These are phyloP conservation scores for Venustaconcha ellipsiformis DNA, from an alignment of 1,140 invertebrate species.

Conservation along the genomic window DNA sequence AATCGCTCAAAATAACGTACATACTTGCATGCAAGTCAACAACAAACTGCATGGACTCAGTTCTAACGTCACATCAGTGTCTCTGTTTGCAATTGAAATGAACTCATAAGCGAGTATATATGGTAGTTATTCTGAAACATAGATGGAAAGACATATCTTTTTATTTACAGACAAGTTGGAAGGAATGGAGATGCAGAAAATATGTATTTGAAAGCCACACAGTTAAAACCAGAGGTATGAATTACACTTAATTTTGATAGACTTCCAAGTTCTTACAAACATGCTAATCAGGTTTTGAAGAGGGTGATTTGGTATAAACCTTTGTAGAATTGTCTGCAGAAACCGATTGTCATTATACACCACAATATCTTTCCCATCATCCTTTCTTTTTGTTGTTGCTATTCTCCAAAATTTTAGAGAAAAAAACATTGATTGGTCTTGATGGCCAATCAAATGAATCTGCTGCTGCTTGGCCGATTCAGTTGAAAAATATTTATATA, in stretches of 20 bases:
- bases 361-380: too few relatives aligned
- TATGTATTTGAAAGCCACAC: constrained; percentile 83
- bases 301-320: not conserved
- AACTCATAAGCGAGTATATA: too few relatives aligned
- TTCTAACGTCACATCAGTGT: not conserved
- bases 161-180: constrained; percentile 76
- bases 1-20: not conserved
- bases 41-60: too few relatives aligned
- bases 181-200: constrained; percentile 83
- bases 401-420: too few relatives aligned
- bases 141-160: constrained; percentile 6
- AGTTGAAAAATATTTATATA: too few relatives aligned
- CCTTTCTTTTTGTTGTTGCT: too few relatives aligned
- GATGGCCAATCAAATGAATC: too few relatives aligned
- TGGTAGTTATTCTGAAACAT: not conserved
- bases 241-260: not conserved
- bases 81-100: not conserved
- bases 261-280: too few relatives aligned
- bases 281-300: constrained; percentile 4
- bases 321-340: not conserved
- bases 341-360: not conserved
- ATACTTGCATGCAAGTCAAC: too few relatives aligned
- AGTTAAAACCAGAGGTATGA: constrained; percentile 79
- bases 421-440: too few relatives aligned
- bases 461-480: too few relatives aligned